phyloP scores from a whole-genome alignment of 2,888 invertebrate genomes.

The Metallyticus violacea region DNA sequence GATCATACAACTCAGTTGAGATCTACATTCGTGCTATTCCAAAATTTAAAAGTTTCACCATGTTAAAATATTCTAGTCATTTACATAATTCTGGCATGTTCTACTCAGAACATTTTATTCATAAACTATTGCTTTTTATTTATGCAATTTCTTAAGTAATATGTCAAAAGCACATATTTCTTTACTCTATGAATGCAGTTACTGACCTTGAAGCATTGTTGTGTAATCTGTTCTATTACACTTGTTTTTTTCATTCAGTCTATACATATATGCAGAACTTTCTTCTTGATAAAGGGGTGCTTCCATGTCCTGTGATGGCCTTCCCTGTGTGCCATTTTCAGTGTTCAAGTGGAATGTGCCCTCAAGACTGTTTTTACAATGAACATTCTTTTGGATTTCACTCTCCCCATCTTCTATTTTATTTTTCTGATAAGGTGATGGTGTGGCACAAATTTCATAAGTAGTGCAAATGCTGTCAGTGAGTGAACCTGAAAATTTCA shows the following conservation, averaged over 20 bases:
- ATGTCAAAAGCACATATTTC: no score
- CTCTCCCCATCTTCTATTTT: not conserved
- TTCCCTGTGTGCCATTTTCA: not conserved
- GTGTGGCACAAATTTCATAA: slow-evolving; percentile 48
- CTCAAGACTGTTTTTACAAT: not conserved
- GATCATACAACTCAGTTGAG: no score
- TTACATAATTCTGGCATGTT: no score
- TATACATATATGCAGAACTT: not conserved
- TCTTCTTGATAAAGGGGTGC: slow-evolving; percentile 7
- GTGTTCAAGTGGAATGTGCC: not conserved
- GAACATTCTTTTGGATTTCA: not conserved
- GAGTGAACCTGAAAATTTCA: slow-evolving; percentile 49
- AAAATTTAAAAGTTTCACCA: no score
- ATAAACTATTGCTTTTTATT: no score
- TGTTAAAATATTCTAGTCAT: no score
- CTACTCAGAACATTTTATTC: no score
- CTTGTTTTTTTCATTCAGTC: not conserved
- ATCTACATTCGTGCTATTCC: no score
- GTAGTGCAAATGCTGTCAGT: slow-evolving; percentile 61
- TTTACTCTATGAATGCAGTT: no score
- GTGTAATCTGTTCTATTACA: slow-evolving; percentile 37
- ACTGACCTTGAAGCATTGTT: slow-evolving; percentile 50
- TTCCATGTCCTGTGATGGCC: not conserved
- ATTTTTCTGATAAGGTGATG: not conserved
- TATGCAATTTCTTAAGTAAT: no score